Evolutionary conservation across 2,797 vertebrate genomes (phyloP), one percentile per base, ranked within the genome.

Genomic region (Lacerta bilineata): DNA sequence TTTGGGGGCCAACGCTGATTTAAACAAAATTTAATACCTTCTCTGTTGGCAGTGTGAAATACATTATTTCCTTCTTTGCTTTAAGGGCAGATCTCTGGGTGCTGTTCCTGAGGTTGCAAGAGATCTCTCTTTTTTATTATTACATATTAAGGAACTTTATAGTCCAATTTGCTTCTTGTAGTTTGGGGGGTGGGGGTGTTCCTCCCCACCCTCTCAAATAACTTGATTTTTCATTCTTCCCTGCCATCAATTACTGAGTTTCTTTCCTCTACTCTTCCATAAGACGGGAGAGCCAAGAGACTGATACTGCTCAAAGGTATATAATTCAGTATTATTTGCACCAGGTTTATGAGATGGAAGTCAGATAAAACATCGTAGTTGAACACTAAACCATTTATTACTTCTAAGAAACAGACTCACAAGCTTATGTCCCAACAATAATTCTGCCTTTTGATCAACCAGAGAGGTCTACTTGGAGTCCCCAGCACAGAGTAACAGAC

Each of bases 101-200:
- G 71, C 1, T 66, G 87, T 81, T 27, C 66, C 50, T 85, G 94
- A 55, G 43, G 89, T 90, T 90, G 87, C 85, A 88, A 43, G 87
- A 93, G 85, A 41, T 33, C 80, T 66, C 8, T 89, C 91, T 90
- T 41, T 92, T 92, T 95, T 95, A 96, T 93, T 94, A 95, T 94
- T 96, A 92, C 55, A 43, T 96, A 97, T 97, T 96, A 96, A 96
- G 95, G 96, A 97, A 97, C 96, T 97, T 96, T 97, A 97, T 96
- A 93, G 96, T 95, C 95, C 95, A 93, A 97, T 96, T 96, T 96
- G 95, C 96, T 96, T 96, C 94, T 95, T 96, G 29, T 39, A 61
- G 41, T 36, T 78, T 79, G 69, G 76, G 18, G 61, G 20, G 71
- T 46, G 76, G 7, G 23, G 43, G 39, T 29, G 8, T 41, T 23